Base-by-base conservation (phyloP, 2,113 vertebrate genomes). In the Macaca mulatta region DNA sequence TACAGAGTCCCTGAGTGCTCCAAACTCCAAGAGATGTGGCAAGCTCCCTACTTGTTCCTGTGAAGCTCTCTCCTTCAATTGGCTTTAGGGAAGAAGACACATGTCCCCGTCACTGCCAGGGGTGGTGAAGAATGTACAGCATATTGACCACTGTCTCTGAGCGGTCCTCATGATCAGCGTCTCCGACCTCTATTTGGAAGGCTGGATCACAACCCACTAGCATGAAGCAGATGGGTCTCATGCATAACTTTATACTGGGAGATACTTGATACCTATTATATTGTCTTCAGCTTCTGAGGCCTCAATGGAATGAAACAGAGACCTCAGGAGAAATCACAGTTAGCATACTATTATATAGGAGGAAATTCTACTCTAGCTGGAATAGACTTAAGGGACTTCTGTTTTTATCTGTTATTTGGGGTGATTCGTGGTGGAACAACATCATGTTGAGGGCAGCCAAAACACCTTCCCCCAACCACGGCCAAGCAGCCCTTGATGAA, bases 51-150 rank as follows among this genome's bases (percentile, higher is more conserved):
- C 27, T 43, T 25, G 20, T 2, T 74, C 81, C 25, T n/a, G 32
- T 35, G 12, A 82, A 83, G 1, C 17, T 86, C 17, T 43, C 30
- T 17, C 35, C 52, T 50, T 57, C 35, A 23, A 5, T 10, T 80
- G 72, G 38, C 11, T 75, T 93, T 18, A n/a, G 8, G 35, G 32
- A 85, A 18, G 52, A 18, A 23, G 50, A 69, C 4, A 2, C 20
- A 8, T 35, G n/a, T 22, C 40, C 25, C 27, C 8, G 16, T 32
- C 35, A 20, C 38, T 52, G 22, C 35, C 30, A 6, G 22, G 64
- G 13, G 3, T 32, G 5, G 11, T 45, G 2, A 22, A 75, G 11
- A 32, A 32, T 30, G 0, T 11, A 14, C 5, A 45, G 13, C 14
- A 22, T 20, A 14, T 3, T n/a, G 48, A 38, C 40, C 6, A 2